A percentile compares a stretch with the other conserved stretches of the same genome.
These are phyloP conservation scores for Ophonus ardosiacus DNA, from an alignment of 2,888 invertebrate species.

Conservation along the genomic window DNA sequence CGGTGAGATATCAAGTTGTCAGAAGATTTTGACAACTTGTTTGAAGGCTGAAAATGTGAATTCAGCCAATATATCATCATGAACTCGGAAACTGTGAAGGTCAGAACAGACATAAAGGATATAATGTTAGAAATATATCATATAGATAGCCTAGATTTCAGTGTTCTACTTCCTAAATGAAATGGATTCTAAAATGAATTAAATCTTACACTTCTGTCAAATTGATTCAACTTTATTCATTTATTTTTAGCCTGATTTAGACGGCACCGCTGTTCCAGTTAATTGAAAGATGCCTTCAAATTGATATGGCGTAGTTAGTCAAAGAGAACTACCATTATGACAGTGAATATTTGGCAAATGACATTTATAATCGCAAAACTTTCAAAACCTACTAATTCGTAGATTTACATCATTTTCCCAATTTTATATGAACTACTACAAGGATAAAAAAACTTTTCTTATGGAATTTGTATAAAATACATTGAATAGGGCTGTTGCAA, in stretches of 20 bases:
- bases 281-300: background rate
- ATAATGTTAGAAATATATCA: constrained; percentile 40
- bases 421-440: too few species aligned
- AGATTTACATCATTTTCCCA: background rate
- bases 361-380: background rate
- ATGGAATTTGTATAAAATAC: too few species aligned
- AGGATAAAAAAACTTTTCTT: too few species aligned
- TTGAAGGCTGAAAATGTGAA: constrained; percentile 40
- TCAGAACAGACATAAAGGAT: constrained; percentile 38
- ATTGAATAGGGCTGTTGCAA: too few species aligned
- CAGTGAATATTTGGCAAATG: background rate
- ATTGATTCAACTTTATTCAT: background rate
- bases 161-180: constrained; percentile 27
- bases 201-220: constrained; percentile 4
- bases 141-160: constrained; percentile 31
- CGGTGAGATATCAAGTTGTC: constrained; percentile 33
- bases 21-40: constrained; percentile 43
- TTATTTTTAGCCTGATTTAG: background rate
- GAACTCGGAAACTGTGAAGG: constrained; percentile 32
- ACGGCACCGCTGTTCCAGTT: background rate
- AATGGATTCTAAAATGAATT: constrained; percentile 15
- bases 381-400: background rate
- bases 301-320: background rate
- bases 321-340: background rate
- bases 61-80: constrained; percentile 36